phyloP scores from a whole-genome alignment of 2,797 vertebrate species.

The Fistularia commersonii region DNA sequence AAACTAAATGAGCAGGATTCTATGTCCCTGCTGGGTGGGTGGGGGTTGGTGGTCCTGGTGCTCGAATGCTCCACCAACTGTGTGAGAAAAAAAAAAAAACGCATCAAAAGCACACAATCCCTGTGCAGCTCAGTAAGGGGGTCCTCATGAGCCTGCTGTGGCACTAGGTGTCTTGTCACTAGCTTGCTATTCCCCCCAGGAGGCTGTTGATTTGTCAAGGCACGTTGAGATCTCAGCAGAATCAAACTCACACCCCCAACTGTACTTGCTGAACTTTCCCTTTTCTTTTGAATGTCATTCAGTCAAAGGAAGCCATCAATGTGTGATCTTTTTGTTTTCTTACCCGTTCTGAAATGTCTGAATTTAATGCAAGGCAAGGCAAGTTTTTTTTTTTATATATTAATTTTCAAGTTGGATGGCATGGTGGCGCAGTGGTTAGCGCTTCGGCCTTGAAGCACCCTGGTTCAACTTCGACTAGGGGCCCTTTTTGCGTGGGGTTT shows the following conservation, averaged over 20 bases:
- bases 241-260: neutral
- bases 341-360: no score
- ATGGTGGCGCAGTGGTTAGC: no score
- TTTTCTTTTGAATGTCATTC: constrained; percentile 1
- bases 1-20: neutral
- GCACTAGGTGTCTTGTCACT: constrained; percentile 10
- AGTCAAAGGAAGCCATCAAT: neutral
- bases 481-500: no score
- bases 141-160: constrained; percentile 17
- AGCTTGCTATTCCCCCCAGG: constrained; percentile 3
- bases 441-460: no score
- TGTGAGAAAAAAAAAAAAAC: constrained; percentile 2
- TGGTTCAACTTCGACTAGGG: no score
- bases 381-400: no score
- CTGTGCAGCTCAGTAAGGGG: constrained; percentile 6
- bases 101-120: constrained; percentile 1
- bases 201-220: constrained; percentile 3
- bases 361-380: no score
- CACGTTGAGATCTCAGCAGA: constrained; percentile 1
- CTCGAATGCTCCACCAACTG: neutral
- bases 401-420: no score
- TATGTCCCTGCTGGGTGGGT: neutral
- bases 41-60: neutral
- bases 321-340: no score
- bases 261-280: constrained; percentile 8